Conservation (phyloP, 2,888 invertebrate species). For the Acrobasis consociella region DNA sequence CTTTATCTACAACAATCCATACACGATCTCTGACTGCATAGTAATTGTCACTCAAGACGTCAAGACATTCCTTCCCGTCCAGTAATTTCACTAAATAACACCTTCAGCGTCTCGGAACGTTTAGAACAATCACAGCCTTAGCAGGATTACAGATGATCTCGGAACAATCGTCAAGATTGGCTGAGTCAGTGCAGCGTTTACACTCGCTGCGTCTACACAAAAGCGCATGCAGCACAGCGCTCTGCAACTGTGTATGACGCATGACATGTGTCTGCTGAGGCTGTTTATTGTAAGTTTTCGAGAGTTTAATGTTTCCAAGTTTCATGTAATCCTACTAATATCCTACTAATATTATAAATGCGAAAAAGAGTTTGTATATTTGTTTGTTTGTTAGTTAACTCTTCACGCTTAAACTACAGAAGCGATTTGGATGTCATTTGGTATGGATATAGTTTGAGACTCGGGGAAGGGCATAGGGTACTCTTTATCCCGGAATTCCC, state of each 20-base stretch:
- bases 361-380: too few species aligned
- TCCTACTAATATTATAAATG: too few species aligned
- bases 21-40: background rate
- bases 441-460: too few species aligned
- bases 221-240: background rate
- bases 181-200: conserved; percentile 6
- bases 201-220: conserved; percentile 1
- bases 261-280: background rate
- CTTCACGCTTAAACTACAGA: too few species aligned
- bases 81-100: background rate
- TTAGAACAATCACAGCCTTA: background rate
- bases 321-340: too few species aligned
- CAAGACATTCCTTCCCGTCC: background rate
- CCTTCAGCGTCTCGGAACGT: background rate
- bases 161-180: conserved; percentile 14
- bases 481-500: too few species aligned
- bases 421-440: too few species aligned
- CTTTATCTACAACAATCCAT: too few species aligned
- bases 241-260: background rate
- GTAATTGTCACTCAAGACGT: background rate
- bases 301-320: too few species aligned
- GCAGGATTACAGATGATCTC: background rate
- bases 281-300: too few species aligned
- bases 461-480: too few species aligned
- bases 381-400: too few species aligned